These are phyloP conservation scores for Pterocles gutturalis DNA, from an alignment of 2,113 vertebrate genomes.

Conservation along the genomic window DNA sequence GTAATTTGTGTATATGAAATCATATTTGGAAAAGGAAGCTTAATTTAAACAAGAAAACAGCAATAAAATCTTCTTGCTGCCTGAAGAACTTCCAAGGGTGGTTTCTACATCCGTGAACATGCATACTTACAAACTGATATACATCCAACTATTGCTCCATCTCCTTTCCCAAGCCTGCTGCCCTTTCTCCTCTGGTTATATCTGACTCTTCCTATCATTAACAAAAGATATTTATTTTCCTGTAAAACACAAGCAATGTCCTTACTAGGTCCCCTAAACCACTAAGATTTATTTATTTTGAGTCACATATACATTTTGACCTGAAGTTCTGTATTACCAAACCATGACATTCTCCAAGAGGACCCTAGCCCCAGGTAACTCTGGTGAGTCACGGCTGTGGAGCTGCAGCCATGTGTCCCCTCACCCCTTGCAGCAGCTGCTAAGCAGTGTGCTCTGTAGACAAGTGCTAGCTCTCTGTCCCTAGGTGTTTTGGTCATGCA, in stretches of 20 bases:
- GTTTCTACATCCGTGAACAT: not conserved
- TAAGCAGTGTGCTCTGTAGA: not conserved
- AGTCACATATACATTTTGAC: not conserved
- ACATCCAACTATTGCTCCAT: not conserved
- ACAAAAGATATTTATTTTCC: not conserved
- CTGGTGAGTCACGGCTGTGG: too few species aligned
- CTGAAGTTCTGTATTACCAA: not conserved
- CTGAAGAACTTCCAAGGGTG: not conserved
- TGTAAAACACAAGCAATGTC: not conserved
- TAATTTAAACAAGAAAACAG: not conserved
- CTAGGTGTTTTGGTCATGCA: not conserved
- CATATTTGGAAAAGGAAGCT: not conserved
- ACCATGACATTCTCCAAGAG: not conserved
- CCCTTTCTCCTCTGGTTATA: not conserved
- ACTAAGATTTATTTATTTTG: not conserved
- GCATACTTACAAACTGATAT: not conserved
- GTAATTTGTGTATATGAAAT: not conserved
- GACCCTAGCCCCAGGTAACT: fast-evolving
- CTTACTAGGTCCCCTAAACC: not conserved
- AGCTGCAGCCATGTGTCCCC: not conserved
- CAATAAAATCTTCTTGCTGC: not conserved
- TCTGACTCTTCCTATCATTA: not conserved
- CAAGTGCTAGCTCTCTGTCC: not conserved
- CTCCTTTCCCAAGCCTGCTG: not conserved
- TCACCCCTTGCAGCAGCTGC: fast-evolving